Base-by-base conservation (phyloP, 1,140 invertebrate species). In the Ceratina calcarata region DNA sequence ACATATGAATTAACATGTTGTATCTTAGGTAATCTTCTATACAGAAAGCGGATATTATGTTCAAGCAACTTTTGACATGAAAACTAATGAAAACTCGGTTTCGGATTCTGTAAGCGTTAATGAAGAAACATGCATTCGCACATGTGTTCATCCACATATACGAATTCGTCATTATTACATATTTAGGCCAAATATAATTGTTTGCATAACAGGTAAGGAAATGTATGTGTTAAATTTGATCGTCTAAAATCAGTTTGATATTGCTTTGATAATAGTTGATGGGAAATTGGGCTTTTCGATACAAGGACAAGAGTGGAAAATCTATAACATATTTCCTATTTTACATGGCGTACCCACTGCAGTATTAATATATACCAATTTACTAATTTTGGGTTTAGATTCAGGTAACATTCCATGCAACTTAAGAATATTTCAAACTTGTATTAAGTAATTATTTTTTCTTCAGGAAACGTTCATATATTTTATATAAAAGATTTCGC, bases 331-430 rank as follows among this genome's bases (percentile, higher is more conserved):
- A 13, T 85, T 84, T 75, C 64, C 83, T 13, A 58, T 80, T 32
- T 66, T 87, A 45, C 24, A 78, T 55, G 72, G 75, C 15, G n/a
- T 0, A n/a, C 78, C 84, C 3, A 84, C 87, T 49, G 66, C 83
- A 15, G 55, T 89, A 45, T 58, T 84, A 15, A 73, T 84, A 61
- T 69, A 82, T 58, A 57, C 70, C 16, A 45, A 67, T 61, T 1
- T 88, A 16, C 82, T 89, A 27, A 7, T 89, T 51, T n/a, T 89
- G 27, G 87, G 86, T 1, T 65, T 87, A 65, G 80, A 84, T 61
- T 81, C 78, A 62, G 87, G 87, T 87, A 87, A 75, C 62, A 69
- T 53, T 32, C 15, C 6, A 24, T 49, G 15, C 15, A 49, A 75
- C 1, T 62, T 24, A 62, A 64, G 6, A 68, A 27, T 58, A 24